Evolutionary conservation across 1,140 invertebrate genomes (phyloP), one percentile per base, ranked within the genome.

Genomic region (Hycleus cichorii): DNA sequence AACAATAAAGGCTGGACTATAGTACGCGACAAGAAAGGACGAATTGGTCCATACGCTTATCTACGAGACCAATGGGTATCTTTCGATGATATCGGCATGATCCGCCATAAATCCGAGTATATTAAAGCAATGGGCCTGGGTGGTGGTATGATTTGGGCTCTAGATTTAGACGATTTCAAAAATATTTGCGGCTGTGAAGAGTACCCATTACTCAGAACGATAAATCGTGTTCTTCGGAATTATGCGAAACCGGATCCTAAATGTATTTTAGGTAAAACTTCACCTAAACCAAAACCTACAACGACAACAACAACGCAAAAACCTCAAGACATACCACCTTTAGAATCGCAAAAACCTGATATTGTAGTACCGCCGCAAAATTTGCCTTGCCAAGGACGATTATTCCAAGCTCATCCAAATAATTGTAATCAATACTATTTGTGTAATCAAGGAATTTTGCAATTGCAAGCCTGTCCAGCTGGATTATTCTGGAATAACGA

Each of bases 101-200:
- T 84, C 10, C 73, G 78, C 2, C 81, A 84, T 59, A 90, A 90
- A 72, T 80, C 86, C 5, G 81, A 89, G 63, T 89, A 86, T 58
- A 82, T 90, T 1, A 85, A 86, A 54, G 78, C 84, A 3, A 83
- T 89, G 75, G 83, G 81, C 1, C 74, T 94, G 3, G 91, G 84
- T 4, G 91, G 91, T 32, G 85, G 83, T 11, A 93, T 94, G 91
- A 82, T 91, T 3, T 95, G 92, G 91, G 87, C 91, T 0, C 73
- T 94, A 0, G 91, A 85, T 66, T 66, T 85, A 49, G 83, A 85
- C 69, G 85, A 83, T 72, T 89, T 89, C 61, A 82, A 83, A 50
- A 88, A 89, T 60, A 50, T 72, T 9, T 93, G 90, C 63, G 82
- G 79, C 12, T 92, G 89, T 69, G 90, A 91, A 64, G 80, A 83